These are phyloP conservation scores for Tachystola acroxantha DNA, from an alignment of 2,888 invertebrate genomes.

Conservation along the genomic window DNA sequence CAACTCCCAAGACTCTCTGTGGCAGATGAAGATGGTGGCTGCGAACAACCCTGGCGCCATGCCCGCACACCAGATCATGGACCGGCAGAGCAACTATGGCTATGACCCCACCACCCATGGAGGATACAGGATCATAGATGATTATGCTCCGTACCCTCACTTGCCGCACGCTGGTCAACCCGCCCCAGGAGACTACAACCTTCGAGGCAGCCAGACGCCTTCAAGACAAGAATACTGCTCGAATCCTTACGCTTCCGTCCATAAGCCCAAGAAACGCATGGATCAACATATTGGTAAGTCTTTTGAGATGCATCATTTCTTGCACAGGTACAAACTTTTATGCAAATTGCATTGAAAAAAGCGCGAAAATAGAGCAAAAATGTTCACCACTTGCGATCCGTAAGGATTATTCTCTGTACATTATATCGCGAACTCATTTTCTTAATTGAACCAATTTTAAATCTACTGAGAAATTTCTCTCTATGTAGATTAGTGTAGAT, in stretches of 20 bases:
- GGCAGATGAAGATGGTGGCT: slow-evolving; percentile 96
- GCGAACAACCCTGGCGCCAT: slow-evolving; percentile 81
- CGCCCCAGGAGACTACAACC: slow-evolving; percentile 82
- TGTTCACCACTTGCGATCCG: too few species aligned
- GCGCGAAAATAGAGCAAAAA: too few species aligned
- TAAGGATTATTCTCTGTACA: too few species aligned
- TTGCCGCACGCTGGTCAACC: slow-evolving; percentile 75
- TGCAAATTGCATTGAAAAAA: too few species aligned
- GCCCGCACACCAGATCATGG: slow-evolving; percentile 72
- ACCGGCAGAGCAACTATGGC: slow-evolving; percentile 83
- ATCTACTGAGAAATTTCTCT: too few species aligned
- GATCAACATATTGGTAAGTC: slow-evolving; percentile 91
- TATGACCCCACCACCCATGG: slow-evolving; percentile 88
- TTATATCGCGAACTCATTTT: too few species aligned
- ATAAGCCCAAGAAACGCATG: slow-evolving; percentile 92
- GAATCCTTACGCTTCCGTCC: slow-evolving; percentile 93
- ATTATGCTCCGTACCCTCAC: slow-evolving; percentile 92
- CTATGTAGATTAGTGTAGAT: too few species aligned
- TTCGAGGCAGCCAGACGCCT: slow-evolving; percentile 87
- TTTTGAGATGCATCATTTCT: too few species aligned
- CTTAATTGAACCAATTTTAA: too few species aligned
- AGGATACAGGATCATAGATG: slow-evolving; percentile 88
- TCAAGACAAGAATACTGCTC: slow-evolving; percentile 92
- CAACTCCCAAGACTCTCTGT: slow-evolving; percentile 95
- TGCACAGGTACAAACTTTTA: too few species aligned